phyloP scores from a whole-genome alignment of 2,888 invertebrate genomes.

The Leptinotarsa juncta region DNA sequence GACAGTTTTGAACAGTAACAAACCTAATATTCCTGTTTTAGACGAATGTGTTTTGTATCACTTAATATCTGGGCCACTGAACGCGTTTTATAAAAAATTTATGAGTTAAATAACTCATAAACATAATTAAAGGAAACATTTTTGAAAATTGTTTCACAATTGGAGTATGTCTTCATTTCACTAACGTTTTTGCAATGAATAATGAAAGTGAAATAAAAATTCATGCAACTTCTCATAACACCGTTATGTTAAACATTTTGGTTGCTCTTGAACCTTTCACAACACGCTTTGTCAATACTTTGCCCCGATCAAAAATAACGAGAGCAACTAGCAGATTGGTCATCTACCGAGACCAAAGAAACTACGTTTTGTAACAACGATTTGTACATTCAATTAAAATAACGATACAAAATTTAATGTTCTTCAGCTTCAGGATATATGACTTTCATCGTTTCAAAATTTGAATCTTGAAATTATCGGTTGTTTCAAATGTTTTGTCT shows the following conservation, averaged over 20 bases:
- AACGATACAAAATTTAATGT: background rate
- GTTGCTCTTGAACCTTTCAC: conserved; percentile 8
- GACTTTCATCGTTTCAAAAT: background rate
- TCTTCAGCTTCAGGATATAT: background rate
- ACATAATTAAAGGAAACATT: background rate
- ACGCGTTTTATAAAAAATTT: background rate
- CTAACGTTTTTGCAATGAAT: background rate
- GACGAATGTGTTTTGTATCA: background rate
- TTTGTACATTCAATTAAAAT: conserved; percentile 6
- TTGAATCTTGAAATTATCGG: background rate
- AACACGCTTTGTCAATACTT: background rate
- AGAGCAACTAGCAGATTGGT: background rate
- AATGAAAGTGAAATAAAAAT: conserved; percentile 4
- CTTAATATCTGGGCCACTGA: background rate
- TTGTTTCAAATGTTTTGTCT: no score
- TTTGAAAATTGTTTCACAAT: background rate
- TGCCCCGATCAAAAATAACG: conserved; percentile 5
- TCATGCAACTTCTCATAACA: background rate
- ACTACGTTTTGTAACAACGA: background rate
- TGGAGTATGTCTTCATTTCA: conserved; percentile 1
- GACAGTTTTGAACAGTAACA: background rate
- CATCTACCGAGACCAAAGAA: background rate
- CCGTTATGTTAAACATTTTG: background rate
- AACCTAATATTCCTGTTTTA: background rate
- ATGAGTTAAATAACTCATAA: background rate